Percentiles rank a stretch among this genome's conserved stretches.
Evolutionary conservation across 2,113 vertebrate genomes (phyloP).

Genomic region (Rhabdornis inornatus): DNA sequence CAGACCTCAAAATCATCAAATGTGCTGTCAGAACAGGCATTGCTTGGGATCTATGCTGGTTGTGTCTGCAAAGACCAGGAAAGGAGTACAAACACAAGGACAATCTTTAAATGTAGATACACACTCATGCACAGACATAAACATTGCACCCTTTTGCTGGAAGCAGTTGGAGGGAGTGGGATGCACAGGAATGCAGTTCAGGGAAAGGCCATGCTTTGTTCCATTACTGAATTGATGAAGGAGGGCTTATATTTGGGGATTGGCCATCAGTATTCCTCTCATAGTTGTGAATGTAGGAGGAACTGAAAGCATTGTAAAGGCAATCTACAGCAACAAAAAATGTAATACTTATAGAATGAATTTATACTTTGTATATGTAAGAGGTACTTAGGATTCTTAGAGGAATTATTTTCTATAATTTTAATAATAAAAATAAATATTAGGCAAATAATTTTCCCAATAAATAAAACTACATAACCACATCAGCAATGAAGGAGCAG

Average conservation of each 20-base stretch:
- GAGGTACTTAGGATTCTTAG: background rate
- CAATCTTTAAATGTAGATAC: background rate
- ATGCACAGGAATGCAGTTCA: background rate
- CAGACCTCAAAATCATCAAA: background rate
- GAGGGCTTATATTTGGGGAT: background rate
- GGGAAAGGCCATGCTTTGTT: background rate
- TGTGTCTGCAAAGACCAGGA: background rate
- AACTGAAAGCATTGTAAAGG: background rate
- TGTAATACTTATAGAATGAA: background rate
- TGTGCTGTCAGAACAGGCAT: background rate
- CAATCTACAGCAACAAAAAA: background rate
- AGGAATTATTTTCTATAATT: background rate
- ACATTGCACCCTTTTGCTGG: background rate
- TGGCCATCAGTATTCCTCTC: background rate
- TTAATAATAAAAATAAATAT: background rate
- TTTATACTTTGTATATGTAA: background rate
- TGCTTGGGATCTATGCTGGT: background rate
- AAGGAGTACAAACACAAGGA: background rate
- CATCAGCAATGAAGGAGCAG: background rate
- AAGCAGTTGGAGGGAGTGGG: background rate
- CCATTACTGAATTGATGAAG: background rate
- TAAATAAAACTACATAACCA: background rate
- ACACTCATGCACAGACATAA: accelerated
- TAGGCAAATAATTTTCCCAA: background rate
- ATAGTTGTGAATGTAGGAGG: background rate